phyloP scores from a whole-genome alignment of 2,797 vertebrate species.

The Mus caroli region DNA sequence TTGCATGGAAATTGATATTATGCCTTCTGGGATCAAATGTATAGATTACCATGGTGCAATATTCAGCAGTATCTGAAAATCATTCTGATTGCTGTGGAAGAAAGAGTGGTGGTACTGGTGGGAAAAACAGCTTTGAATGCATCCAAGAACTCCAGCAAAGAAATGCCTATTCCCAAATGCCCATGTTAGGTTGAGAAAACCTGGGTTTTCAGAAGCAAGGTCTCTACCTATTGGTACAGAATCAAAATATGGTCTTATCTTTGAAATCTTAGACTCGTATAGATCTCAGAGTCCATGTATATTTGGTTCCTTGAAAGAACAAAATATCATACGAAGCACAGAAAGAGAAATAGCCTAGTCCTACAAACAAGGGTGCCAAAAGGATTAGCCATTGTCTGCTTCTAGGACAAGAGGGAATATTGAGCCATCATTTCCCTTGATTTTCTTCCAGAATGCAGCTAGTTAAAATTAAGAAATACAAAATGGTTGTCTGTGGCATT shows the following conservation, averaged over 20 bases:
- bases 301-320: not conserved
- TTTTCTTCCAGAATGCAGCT: constrained; percentile 38
- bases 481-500: constrained; percentile 20
- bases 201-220: not conserved
- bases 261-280: not conserved
- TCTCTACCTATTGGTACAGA: not conserved
- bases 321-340: constrained; percentile 8
- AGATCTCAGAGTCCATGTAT: not conserved
- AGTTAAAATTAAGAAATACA: not conserved
- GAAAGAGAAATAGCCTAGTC: not conserved
- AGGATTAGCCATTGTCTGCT: constrained; percentile 52
- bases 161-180: not conserved
- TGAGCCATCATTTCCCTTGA: constrained; percentile 44
- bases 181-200: not conserved
- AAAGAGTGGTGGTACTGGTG: not conserved
- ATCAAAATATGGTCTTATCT: constrained; percentile 31
- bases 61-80: not conserved
- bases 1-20: not conserved
- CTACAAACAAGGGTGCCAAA: not conserved
- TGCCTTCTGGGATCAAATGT: constrained; percentile 14
- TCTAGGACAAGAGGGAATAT: constrained; percentile 52
- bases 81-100: not conserved
- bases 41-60: not conserved
- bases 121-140: not conserved
- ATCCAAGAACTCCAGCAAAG: not conserved